A percentile compares a stretch with the other conserved stretches of the same genome.
Conservation (phyloP, 2,113 vertebrate genomes). For the Sisor rabdophorus region DNA sequence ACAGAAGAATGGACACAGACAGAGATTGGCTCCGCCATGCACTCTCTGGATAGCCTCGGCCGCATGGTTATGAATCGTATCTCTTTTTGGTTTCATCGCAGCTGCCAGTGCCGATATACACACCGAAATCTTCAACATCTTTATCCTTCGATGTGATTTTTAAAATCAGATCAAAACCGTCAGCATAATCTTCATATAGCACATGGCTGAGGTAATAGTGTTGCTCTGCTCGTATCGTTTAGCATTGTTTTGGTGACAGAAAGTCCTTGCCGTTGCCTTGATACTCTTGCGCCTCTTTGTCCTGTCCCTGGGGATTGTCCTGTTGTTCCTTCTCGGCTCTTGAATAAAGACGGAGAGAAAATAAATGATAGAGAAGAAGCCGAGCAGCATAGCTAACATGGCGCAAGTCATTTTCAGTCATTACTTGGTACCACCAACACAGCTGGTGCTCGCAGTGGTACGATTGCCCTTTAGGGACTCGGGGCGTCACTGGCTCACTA, state of each 20-base stretch:
- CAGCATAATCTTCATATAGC: neutral
- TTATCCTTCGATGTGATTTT: neutral
- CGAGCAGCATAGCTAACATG: neutral
- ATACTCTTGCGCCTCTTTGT: neutral
- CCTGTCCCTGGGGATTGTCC: neutral
- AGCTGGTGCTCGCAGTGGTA: constrained; percentile 16
- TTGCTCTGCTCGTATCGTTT: neutral
- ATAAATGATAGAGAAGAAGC: neutral
- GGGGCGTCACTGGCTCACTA: constrained; percentile 22
- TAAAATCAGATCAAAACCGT: neutral
- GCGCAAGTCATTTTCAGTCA: constrained; percentile 33
- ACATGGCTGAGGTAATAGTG: neutral
- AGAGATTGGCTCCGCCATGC: neutral
- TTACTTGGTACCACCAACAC: constrained; percentile 35
- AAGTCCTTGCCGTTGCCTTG: neutral
- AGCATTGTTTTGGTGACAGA: neutral
- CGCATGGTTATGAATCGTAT: constrained; percentile 42
- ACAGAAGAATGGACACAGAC: constrained; percentile 23
- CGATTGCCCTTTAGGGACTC: constrained; percentile 5
- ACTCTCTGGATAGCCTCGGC: constrained; percentile 35
- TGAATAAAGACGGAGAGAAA: neutral
- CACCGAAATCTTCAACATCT: neutral
- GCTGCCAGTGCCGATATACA: neutral
- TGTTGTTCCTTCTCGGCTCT: neutral
- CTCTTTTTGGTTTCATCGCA: constrained; percentile 40